Conservation (phyloP, 1,140 invertebrate genomes). For the Euglossa dilemma region DNA sequence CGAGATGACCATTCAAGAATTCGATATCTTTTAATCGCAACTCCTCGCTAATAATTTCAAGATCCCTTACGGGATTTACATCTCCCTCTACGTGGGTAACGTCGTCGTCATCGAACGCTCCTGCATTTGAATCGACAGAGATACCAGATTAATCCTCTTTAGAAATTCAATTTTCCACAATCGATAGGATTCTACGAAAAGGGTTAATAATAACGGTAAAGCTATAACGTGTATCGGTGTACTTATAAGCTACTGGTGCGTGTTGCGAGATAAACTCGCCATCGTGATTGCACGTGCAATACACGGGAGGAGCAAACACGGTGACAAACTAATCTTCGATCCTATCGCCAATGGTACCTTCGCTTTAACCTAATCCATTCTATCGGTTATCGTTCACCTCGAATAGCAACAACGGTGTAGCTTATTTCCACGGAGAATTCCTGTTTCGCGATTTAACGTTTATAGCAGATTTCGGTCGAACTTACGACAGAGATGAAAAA, state of each 20-base stretch:
- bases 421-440: neutral
- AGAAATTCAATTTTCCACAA: neutral
- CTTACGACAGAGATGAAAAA: constrained; percentile 98
- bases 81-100: constrained; percentile 99
- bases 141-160: neutral
- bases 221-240: constrained; percentile 13
- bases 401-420: constrained; percentile 7
- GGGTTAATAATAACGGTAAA: constrained; percentile 16
- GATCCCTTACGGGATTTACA: constrained; percentile 97
- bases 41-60: constrained; percentile 98
- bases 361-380: constrained; percentile 18
- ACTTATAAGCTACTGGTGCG: neutral
- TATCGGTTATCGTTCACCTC: constrained; percentile 12
- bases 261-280: constrained; percentile 19
- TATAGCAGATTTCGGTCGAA: constrained; percentile 71
- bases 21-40: constrained; percentile 97
- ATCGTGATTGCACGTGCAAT: constrained; percentile 19
- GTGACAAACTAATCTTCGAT: constrained; percentile 48
- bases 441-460: neutral
- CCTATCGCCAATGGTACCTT: constrained; percentile 20
- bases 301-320: constrained; percentile 37
- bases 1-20: constrained; percentile 89
- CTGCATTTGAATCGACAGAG: constrained; percentile 81
- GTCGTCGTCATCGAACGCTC: constrained; percentile 98
- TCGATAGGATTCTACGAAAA: constrained; percentile 37